Percentiles rank a stretch among this genome's conserved stretches.
Conservation (phyloP, 2,113 vertebrate genomes). For the Chrysemys picta region DNA sequence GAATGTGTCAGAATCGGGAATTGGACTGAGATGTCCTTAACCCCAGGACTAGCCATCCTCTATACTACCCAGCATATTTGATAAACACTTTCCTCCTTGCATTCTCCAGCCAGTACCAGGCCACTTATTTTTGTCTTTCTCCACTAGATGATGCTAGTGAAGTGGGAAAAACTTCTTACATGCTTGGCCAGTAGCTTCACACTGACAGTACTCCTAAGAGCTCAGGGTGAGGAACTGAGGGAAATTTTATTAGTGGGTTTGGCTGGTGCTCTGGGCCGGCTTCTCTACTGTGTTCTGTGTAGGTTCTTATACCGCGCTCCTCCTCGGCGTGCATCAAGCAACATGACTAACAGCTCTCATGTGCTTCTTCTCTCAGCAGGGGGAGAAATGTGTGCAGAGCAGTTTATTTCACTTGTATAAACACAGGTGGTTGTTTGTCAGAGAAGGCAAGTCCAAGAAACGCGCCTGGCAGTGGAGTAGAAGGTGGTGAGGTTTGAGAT, state of each 20-base stretch:
- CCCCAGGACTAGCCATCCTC: background rate
- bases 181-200: background rate
- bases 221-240: background rate
- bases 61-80: background rate
- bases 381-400: background rate
- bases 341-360: no score
- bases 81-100: background rate
- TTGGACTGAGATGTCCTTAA: background rate
- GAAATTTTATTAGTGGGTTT: background rate
- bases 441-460: background rate
- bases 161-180: background rate
- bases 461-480: background rate
- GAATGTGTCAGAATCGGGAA: background rate
- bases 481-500: background rate
- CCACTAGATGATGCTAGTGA: background rate
- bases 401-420: background rate
- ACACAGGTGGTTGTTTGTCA: background rate
- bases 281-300: background rate
- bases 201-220: background rate
- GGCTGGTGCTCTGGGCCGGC: background rate
- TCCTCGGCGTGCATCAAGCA: background rate
- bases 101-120: background rate
- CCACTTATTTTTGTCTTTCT: background rate
- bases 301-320: background rate
- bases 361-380: background rate